Base-by-base conservation (phyloP, 2,888 invertebrate species). In the Charanyca ferruginea region DNA sequence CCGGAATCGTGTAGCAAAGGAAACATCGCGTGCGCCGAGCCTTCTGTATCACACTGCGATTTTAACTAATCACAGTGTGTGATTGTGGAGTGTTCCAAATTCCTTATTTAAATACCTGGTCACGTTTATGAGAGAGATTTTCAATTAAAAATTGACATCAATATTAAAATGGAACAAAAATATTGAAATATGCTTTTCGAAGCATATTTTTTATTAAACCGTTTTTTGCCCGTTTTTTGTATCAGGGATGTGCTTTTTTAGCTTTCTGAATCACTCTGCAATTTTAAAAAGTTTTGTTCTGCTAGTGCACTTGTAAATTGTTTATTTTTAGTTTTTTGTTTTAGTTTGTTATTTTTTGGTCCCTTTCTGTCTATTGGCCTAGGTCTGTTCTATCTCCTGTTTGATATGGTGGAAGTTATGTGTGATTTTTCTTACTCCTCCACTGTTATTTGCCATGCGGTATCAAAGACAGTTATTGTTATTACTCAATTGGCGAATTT, bases 21-120 rank as follows among this genome's bases (percentile, higher is more conserved):
- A 52, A 70, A 68, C 62, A 79, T 80, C 64, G 80, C 80, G 79
- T 81, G 80, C 20, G 25, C 18, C 22, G 3, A 60, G 38, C 59
- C 64, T 68, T 80, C 77, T 62, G 53, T 67, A 65, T 62, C 53
- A 48, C 23, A 48, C 54, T 54, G 51, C 16, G 54, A 66, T 66
- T 73, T 32, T 55, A 38, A 57, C 35, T 44, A 54, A 47, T 60
- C 61, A 61, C 66, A 59, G 60, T 49, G 25, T 18, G 65, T 49
- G 44, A 55, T 54, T 55, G 51, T 38, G 38, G 66, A 69, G 44
- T 65, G 59, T 67, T 61, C 59, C 45, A 38, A 54, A 67, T 73
- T 42, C 44, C 55, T 48, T 65, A 59, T 64, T 60, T 60, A 65
- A 77, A 73, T 58, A 61, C 2, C 51, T 45, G 55, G 52, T 32